phyloP scores from a whole-genome alignment of 1,140 invertebrate species.

The Drosophila funebris region DNA sequence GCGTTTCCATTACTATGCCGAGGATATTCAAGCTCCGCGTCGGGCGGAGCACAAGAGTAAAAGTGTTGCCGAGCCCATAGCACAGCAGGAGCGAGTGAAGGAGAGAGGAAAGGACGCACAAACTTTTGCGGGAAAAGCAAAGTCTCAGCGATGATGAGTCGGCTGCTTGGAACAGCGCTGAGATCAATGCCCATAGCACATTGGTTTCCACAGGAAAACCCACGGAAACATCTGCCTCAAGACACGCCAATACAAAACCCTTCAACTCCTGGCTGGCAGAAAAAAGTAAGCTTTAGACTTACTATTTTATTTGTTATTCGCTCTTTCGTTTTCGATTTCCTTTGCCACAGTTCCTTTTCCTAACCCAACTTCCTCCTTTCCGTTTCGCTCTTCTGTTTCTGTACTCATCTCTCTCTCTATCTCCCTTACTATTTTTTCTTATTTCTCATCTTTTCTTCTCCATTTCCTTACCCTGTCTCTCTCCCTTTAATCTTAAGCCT shows the following conservation, averaged over 20 bases:
- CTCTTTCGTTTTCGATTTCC: no score
- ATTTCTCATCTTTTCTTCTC: no score
- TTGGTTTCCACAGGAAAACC: neutral
- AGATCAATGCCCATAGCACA: neutral
- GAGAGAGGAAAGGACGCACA: neutral
- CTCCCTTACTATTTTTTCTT: no score
- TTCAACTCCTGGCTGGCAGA: neutral
- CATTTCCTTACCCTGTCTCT: no score
- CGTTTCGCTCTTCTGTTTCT: no score
- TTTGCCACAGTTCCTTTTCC: no score
- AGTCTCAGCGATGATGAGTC: neutral
- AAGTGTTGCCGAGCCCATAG: neutral
- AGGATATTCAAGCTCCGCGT: neutral
- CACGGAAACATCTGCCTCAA: neutral
- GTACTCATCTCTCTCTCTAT: neutral
- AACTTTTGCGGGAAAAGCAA: neutral
- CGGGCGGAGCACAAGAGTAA: neutral
- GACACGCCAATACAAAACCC: neutral
- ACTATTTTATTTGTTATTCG: no score
- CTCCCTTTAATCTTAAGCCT: no score
- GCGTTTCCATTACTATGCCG: slow-evolving; percentile 28
- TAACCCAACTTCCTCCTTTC: no score
- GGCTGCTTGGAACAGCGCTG: neutral
- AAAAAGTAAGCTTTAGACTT: neutral
- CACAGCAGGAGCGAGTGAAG: neutral